phyloP scores from a whole-genome alignment of 2,888 invertebrate genomes.

The Smittia aterrima region DNA sequence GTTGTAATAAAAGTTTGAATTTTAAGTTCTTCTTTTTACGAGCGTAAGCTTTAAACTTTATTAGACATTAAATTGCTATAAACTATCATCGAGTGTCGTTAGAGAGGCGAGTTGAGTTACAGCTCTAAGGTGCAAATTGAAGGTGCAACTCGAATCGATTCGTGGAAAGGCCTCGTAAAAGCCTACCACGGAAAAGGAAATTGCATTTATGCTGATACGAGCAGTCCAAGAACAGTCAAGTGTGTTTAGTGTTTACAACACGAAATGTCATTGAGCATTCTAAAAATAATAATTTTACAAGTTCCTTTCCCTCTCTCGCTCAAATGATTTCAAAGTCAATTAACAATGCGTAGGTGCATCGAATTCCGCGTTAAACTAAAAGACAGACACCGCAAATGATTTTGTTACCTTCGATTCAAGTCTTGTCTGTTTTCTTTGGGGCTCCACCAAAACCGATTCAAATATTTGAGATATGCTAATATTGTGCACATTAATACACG shows the following conservation, averaged over 20 bases:
- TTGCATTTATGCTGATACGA: neutral
- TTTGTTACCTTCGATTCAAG: neutral
- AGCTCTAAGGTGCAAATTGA: neutral
- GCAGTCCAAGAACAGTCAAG: too few species aligned
- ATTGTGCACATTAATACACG: neutral
- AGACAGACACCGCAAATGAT: neutral
- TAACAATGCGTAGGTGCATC: neutral
- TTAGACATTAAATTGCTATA: too few species aligned
- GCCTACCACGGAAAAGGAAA: neutral
- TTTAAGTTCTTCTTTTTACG: too few species aligned
- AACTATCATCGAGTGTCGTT: too few species aligned
- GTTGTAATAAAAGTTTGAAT: neutral
- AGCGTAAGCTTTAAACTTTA: too few species aligned
- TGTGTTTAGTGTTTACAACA: too few species aligned
- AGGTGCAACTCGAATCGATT: neutral
- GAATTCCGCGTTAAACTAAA: neutral
- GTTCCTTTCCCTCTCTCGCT: neutral
- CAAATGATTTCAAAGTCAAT: neutral
- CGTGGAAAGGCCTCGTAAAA: neutral
- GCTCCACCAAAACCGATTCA: neutral
- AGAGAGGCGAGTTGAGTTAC: too few species aligned
- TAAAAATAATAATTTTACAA: neutral
- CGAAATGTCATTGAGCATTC: neutral
- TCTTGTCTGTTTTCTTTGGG: neutral
- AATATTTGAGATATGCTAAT: neutral